phyloP scores from a whole-genome alignment of 2,113 vertebrate genomes.

The Cinclus mexicanus region DNA sequence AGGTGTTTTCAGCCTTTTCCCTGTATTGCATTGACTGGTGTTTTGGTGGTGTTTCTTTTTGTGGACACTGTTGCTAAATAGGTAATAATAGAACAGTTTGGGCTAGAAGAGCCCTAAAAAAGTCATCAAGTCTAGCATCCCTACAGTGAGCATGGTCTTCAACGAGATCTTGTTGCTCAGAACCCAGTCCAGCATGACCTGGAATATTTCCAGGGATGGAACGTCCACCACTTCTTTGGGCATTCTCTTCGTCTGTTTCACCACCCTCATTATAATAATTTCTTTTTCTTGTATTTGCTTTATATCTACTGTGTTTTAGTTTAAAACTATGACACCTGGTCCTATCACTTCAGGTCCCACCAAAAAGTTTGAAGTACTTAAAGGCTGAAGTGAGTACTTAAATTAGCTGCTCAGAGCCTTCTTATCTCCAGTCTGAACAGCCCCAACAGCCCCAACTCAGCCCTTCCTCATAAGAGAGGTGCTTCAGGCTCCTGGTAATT shows the following conservation, averaged over 20 bases:
- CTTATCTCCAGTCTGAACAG: not conserved
- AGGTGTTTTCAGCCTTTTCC: not conserved
- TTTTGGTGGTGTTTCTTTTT: not conserved
- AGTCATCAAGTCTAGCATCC: not conserved
- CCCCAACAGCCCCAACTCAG: not conserved
- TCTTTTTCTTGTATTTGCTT: not conserved
- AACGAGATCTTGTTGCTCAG: not conserved
- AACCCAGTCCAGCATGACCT: fast-evolving
- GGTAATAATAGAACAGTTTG: not conserved
- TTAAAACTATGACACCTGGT: not conserved
- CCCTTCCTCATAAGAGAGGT: not conserved
- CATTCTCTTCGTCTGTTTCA: not conserved
- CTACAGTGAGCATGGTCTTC: not conserved
- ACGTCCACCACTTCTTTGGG: not conserved
- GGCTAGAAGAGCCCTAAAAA: not conserved
- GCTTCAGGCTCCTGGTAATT: not conserved
- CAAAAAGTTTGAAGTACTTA: not conserved
- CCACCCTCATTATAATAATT: not conserved
- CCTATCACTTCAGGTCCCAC: fast-evolving
- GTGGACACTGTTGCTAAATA: not conserved
- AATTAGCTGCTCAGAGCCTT: not conserved
- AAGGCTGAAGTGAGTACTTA: not conserved
- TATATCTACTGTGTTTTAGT: not conserved
- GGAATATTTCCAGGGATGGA: not conserved
- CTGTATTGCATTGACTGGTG: not conserved